Conservation (phyloP, 2,113 vertebrate species). For the Microcebus griseorufus region DNA sequence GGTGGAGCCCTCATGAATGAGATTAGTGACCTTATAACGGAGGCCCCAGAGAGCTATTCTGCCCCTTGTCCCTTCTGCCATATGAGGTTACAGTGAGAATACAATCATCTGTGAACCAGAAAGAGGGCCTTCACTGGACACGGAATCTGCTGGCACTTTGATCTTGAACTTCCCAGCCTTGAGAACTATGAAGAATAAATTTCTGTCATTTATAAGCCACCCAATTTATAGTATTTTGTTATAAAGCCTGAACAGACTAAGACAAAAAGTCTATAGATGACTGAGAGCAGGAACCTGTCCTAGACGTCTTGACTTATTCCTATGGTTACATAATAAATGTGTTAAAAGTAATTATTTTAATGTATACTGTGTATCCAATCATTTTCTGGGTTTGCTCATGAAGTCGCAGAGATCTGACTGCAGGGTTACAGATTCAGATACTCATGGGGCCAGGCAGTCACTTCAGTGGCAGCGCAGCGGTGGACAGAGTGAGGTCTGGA, state of each 20-base stretch:
- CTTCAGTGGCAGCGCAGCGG: neutral
- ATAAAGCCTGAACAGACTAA: neutral
- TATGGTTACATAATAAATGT: neutral
- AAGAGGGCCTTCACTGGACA: neutral
- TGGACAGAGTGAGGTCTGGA: neutral
- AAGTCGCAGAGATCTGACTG: neutral
- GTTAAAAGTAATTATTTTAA: neutral
- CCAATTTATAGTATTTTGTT: neutral
- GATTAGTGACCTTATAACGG: neutral
- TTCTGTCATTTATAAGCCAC: neutral
- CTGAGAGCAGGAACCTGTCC: neutral
- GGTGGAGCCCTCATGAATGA: neutral
- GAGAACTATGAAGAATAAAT: neutral
- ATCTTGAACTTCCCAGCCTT: neutral
- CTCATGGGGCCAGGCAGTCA: too few species aligned
- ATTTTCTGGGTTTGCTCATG: neutral
- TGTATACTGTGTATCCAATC: neutral
- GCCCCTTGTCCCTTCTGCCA: neutral
- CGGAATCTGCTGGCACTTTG: neutral
- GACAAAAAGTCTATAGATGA: neutral
- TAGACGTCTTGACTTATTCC: neutral
- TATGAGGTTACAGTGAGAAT: neutral
- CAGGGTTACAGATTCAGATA: neutral
- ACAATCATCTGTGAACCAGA: neutral
- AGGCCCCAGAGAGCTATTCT: neutral